These are phyloP conservation scores for Drosophila antonietae DNA, from an alignment of 2,888 invertebrate species.

Conservation along the genomic window DNA sequence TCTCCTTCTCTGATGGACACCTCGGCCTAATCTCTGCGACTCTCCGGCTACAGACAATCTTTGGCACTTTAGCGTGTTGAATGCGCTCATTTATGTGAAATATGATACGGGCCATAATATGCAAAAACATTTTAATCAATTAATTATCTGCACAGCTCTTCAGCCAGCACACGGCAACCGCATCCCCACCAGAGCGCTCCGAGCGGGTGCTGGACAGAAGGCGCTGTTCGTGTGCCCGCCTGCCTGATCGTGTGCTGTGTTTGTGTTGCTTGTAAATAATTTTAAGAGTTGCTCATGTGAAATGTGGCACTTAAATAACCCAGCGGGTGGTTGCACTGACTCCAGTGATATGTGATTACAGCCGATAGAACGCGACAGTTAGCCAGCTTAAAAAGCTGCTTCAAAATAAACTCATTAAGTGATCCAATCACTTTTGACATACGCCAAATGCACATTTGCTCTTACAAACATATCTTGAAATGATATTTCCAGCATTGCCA, in stretches of 20 bases:
- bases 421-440: constrained; percentile 36
- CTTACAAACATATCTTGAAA: not conserved
- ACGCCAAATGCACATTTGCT: not conserved
- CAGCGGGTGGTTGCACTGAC: constrained; percentile 63
- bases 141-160: constrained; percentile 76
- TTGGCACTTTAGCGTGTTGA: constrained; percentile 81
- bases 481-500: not conserved
- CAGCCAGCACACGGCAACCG: constrained; percentile 32
- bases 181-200: constrained; percentile 14
- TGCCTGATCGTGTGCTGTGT: not conserved
- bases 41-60: constrained; percentile 56
- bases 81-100: constrained; percentile 81
- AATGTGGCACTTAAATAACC: constrained; percentile 77
- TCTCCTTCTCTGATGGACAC: constrained; percentile 32
- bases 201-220: constrained; percentile 34
- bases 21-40: constrained; percentile 51
- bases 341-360: constrained; percentile 37
- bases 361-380: constrained; percentile 28
- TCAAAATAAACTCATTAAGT: constrained; percentile 15
- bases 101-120: constrained; percentile 81
- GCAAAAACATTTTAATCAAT: constrained; percentile 83
- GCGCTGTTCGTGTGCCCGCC: constrained; percentile 21
- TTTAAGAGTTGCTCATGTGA: constrained; percentile 77
- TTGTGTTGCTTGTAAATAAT: constrained; percentile 65
- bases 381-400: constrained; percentile 12